phyloP scores from a whole-genome alignment of 2,113 vertebrate genomes.

The Elachura formosa region DNA sequence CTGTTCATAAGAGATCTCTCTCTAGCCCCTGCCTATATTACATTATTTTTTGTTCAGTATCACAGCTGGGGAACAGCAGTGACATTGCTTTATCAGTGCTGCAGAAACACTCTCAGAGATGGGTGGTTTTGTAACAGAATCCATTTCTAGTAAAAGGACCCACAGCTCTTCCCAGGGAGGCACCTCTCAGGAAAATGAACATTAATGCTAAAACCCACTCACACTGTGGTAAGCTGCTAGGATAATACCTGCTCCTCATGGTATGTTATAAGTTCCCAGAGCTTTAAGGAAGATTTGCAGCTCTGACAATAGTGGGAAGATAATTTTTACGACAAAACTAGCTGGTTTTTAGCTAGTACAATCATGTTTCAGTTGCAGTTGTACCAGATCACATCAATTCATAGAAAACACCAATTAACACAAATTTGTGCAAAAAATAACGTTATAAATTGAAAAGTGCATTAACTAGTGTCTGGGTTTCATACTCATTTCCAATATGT shows the following conservation, averaged over 20 bases:
- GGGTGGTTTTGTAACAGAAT: background rate
- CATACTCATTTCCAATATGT: background rate
- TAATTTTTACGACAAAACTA: background rate
- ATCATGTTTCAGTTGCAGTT: background rate
- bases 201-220: background rate
- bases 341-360: background rate
- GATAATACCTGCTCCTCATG: background rate
- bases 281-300: slow-evolving; percentile 21
- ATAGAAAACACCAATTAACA: slow-evolving; percentile 1
- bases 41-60: background rate
- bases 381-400: background rate
- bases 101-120: background rate
- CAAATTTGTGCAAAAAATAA: background rate
- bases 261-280: background rate
- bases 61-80: background rate
- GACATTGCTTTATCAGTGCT: background rate
- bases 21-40: background rate
- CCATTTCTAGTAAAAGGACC: background rate
- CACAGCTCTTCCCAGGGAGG: background rate
- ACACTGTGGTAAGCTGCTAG: background rate
- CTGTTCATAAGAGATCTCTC: background rate
- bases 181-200: background rate
- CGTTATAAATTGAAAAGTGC: background rate
- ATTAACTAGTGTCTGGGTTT: background rate
- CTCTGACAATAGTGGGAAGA: background rate